phyloP scores from a whole-genome alignment of 35 echinoderm and acorn worm genomes.

The Ophiothrix spiculata region DNA sequence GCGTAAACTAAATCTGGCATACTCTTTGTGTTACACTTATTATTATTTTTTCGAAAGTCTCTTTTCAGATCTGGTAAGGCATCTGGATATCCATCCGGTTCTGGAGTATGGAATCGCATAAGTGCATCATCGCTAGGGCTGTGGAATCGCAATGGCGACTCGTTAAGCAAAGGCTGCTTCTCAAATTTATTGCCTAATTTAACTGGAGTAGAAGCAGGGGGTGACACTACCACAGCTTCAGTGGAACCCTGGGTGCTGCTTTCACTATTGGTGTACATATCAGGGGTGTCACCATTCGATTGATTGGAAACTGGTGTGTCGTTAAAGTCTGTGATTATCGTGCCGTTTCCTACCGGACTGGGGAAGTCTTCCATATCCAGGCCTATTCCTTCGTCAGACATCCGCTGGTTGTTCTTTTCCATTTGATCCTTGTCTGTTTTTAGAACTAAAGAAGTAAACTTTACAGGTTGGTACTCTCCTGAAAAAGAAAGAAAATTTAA shows the following conservation, averaged over 20 bases:
- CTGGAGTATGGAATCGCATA: not conserved
- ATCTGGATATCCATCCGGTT: not conserved
- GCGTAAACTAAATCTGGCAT: not conserved
- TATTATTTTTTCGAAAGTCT: not conserved
- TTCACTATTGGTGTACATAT: not conserved
- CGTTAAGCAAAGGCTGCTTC: not conserved
- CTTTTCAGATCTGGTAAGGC: not conserved
- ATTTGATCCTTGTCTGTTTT: not conserved
- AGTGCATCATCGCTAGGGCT: not conserved
- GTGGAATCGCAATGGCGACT: not conserved
- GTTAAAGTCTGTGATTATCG: not conserved
- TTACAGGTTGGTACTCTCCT: slow-evolving; percentile 14
- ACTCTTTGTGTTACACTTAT: not conserved
- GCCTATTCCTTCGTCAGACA: slow-evolving; percentile 25
- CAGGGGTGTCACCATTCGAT: not conserved
- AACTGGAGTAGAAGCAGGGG: not conserved
- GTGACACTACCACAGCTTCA: not conserved
- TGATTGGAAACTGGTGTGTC: not conserved
- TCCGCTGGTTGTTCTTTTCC: not conserved
- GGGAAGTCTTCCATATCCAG: slow-evolving; percentile 4
- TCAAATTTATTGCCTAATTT: not conserved
- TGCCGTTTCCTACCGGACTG: not conserved
- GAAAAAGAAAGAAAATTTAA: not conserved
- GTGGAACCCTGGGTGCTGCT: not conserved
- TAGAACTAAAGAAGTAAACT: not conserved